Percentiles rank a stretch among this genome's conserved stretches.
These are phyloP conservation scores for Carcinoscorpius rotundicauda DNA, from an alignment of 1,140 invertebrate species.

Conservation along the genomic window DNA sequence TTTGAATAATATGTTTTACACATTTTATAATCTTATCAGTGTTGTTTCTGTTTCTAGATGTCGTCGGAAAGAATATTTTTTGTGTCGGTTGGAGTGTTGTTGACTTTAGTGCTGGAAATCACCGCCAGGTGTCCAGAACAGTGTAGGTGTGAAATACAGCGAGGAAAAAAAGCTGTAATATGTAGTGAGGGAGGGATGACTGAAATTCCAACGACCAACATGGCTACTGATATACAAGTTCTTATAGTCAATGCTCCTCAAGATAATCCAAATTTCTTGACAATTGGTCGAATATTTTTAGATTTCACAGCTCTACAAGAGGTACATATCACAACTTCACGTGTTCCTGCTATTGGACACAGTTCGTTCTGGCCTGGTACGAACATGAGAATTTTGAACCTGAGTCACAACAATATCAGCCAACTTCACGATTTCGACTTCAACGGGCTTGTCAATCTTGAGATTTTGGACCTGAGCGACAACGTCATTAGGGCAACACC, in stretches of 20 bases:
- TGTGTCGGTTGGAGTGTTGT: too few relatives aligned
- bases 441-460: constrained; percentile 33
- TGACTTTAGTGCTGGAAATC: constrained; percentile 7
- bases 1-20: too few relatives aligned
- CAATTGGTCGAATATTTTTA: constrained; percentile 57
- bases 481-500: constrained; percentile 40
- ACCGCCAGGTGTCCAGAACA: constrained; percentile 23
- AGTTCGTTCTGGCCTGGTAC: constrained; percentile 62
- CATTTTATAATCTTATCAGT: too few relatives aligned
- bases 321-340: constrained; percentile 57
- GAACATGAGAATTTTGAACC: constrained; percentile 51
- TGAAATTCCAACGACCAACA: constrained; percentile 43
- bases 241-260: constrained; percentile 54
- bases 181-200: constrained; percentile 47
- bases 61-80: too few relatives aligned
- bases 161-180: constrained; percentile 27
- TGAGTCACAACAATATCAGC: constrained; percentile 62
- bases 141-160: constrained; percentile 31
- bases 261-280: constrained; percentile 48
- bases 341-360: constrained; percentile 59
- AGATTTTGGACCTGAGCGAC: constrained; percentile 36
- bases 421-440: constrained; percentile 41
- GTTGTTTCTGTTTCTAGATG: too few relatives aligned
- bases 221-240: constrained; percentile 49
- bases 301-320: constrained; percentile 53